Conservation (phyloP, 2,797 vertebrate species). For the Menidia menidia region DNA sequence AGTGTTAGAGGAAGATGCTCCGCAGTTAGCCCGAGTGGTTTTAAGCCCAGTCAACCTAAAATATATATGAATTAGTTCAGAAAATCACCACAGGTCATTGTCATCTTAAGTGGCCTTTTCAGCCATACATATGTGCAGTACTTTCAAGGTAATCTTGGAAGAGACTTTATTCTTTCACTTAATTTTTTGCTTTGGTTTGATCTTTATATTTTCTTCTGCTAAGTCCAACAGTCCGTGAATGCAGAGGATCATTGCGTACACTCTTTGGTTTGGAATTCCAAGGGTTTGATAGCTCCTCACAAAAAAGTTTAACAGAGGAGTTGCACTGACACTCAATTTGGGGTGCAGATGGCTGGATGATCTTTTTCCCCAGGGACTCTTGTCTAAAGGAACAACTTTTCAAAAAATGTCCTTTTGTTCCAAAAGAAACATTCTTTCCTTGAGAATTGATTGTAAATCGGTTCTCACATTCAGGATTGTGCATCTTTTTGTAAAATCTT, state of each 20-base stretch:
- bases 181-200: constrained; percentile 61
- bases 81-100: constrained; percentile 60
- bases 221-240: constrained; percentile 47
- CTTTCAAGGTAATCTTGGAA: constrained; percentile 49
- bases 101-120: constrained; percentile 28
- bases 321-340: constrained; percentile 9
- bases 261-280: constrained; percentile 72
- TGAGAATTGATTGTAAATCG: constrained; percentile 25
- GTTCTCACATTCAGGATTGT: constrained; percentile 54
- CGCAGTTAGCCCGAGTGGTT: constrained; percentile 54
- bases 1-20: constrained; percentile 21
- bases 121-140: constrained; percentile 58
- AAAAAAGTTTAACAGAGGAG: constrained; percentile 14
- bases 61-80: constrained; percentile 34
- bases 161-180: constrained; percentile 38
- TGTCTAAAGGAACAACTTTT: background rate
- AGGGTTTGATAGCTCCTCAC: constrained; percentile 23
- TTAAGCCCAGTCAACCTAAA: constrained; percentile 55
- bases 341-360: background rate
- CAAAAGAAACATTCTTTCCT: constrained; percentile 24
- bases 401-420: background rate
- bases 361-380: constrained; percentile 4
- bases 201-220: constrained; percentile 42
- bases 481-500: constrained; percentile 39
- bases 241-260: constrained; percentile 64